Evolutionary conservation across 2,113 vertebrate genomes (phyloP).

Genomic region (Thamnophis sirtalis): DNA sequence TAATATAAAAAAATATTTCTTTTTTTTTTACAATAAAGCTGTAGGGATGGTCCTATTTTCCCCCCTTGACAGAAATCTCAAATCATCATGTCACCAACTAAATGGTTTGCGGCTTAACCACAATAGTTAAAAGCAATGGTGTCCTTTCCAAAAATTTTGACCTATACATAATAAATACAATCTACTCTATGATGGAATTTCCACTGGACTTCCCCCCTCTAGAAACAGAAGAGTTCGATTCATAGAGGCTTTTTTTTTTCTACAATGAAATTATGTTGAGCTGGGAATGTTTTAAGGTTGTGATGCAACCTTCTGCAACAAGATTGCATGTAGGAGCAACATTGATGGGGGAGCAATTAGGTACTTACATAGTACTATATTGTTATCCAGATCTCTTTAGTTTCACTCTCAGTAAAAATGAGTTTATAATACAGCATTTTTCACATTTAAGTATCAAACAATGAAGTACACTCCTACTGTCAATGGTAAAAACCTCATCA

Average conservation of each 20-base stretch:
- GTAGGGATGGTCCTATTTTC: neutral
- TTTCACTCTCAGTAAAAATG: neutral
- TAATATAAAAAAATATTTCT: neutral
- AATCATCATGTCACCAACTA: neutral
- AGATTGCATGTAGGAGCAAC: neutral
- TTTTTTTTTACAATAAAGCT: neutral
- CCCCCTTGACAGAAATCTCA: neutral
- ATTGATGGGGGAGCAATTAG: neutral
- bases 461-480: neutral
- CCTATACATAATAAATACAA: neutral
- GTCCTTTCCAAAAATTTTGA: neutral
- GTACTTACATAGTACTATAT: neutral
- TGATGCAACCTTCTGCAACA: neutral
- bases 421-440: neutral
- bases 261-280: neutral
- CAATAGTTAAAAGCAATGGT: neutral
- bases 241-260: neutral
- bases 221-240: neutral
- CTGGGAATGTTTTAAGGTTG: neutral
- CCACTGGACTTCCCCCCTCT: neutral
- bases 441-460: neutral
- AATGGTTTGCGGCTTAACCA: constrained; percentile 4
- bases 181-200: neutral
- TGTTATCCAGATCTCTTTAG: neutral
- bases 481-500: neutral